Evolutionary conservation across 1,140 invertebrate genomes (phyloP), one percentile per base, ranked within the genome.

Genomic region (Drosophila nigrodunni): DNA sequence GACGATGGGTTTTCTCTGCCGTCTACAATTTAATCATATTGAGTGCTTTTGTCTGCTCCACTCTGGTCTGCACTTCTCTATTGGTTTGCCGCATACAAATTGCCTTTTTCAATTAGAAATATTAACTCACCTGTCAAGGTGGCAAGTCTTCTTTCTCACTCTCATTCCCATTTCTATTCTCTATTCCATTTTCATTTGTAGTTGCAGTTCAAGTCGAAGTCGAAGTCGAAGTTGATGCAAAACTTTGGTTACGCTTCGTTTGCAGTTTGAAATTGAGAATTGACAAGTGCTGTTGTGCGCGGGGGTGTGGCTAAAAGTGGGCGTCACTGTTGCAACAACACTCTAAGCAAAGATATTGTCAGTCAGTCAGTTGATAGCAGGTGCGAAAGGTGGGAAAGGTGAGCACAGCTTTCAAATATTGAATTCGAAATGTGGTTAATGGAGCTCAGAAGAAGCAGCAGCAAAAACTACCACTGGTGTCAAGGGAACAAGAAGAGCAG

Each of bases 61-160:
- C 64, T 55, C 5, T 7, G 50, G 11, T 15, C 58, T 35, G 25
- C 52, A 8, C 4, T 41, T 73, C 58, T 68, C 66, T 73, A 79
- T 79, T 81, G 73, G 77, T 39, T 74, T 49, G 83, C 83, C 80
- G 80, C 83, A 83, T 83, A 89, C 85, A 88, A 88, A 88, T 89
- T 88, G 85, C 77, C 77, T 83, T 89, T 88, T 88, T 88, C 83
- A 88, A 88, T 88, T 88, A 89, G 80, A 88, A 89, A 78, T 88
- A 88, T 88, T 88, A 88, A 69, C 85, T 76, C 74, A 82, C 73
- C 79, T 82, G 62, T 39, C 64, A 52, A 64, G 52, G 59, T 65
- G 49, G 34, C 15, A 50, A 61, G 57, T 71, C 75, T 46, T 62
- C 70, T 7, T 25, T 9, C 30, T 18, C 44, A n/a, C 1, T 7